Conservation (phyloP, 2,888 invertebrate species). For the Drosophila koepferae region DNA sequence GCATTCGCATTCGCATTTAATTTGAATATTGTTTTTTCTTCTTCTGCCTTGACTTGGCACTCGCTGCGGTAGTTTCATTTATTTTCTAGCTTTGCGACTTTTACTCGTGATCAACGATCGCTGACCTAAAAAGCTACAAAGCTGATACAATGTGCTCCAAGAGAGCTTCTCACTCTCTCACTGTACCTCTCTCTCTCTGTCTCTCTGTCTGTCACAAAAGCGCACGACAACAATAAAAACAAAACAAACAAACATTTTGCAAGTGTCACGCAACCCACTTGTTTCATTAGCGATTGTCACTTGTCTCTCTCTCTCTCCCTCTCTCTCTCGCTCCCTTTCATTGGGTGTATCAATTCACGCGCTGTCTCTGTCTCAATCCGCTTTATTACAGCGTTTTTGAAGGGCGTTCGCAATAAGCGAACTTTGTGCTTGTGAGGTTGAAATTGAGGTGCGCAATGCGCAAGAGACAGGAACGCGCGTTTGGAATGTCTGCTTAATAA, state of each 20-base stretch:
- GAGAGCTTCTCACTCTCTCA: slow-evolving; percentile 36
- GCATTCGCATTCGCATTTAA: slow-evolving; percentile 47
- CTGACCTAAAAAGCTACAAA: slow-evolving; percentile 75
- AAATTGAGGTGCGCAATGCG: slow-evolving; percentile 36
- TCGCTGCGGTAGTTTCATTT: slow-evolving; percentile 54
- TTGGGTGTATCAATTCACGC: slow-evolving; percentile 8
- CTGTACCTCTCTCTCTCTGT: slow-evolving; percentile 32
- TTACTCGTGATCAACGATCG: slow-evolving; percentile 68
- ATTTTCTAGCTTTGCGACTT: slow-evolving; percentile 72
- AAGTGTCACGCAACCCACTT: slow-evolving; percentile 68
- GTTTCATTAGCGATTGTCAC: slow-evolving; percentile 54
- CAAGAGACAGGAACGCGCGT: slow-evolving; percentile 27
- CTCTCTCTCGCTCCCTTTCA: neutral
- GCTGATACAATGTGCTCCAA: slow-evolving; percentile 69
- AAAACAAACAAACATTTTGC: slow-evolving; percentile 58
- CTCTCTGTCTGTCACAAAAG: slow-evolving; percentile 25
- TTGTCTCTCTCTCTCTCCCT: slow-evolving; percentile 7
- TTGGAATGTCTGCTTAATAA: slow-evolving; percentile 27
- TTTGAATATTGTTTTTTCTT: slow-evolving; percentile 69
- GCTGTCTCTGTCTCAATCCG: slow-evolving; percentile 6
- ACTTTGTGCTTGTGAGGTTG: slow-evolving; percentile 13
- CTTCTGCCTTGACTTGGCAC: slow-evolving; percentile 48
- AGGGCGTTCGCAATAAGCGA: slow-evolving; percentile 52
- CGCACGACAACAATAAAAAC: slow-evolving; percentile 23
- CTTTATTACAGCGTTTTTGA: slow-evolving; percentile 52